A percentile compares a stretch with the other conserved stretches of the same genome.
Conservation (phyloP, 92 coral and sea anemone species). For the Pocillopora meandrina region DNA sequence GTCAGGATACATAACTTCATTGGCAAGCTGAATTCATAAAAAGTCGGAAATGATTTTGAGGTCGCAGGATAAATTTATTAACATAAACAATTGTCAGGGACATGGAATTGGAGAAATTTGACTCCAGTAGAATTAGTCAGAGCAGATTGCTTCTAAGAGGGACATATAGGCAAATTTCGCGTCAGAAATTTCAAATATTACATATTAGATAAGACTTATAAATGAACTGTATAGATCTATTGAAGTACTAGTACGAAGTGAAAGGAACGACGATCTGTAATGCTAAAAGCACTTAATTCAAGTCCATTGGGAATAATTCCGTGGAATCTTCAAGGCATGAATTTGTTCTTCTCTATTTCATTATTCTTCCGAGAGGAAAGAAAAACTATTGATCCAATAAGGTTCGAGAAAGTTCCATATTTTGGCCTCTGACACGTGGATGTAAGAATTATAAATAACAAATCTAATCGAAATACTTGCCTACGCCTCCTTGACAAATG, state of each 20-base stretch:
- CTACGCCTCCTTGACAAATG: conserved; percentile 29
- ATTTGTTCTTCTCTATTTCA: background rate
- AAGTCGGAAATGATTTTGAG: conserved; percentile 33
- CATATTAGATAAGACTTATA: background rate
- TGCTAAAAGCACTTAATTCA: background rate
- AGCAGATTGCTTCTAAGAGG: background rate
- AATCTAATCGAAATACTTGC: conserved; percentile 29
- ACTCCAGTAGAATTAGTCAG: background rate
- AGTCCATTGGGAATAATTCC: conserved; percentile 30
- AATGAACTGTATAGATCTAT: background rate
- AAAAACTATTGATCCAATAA: background rate
- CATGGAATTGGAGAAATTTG: conserved; percentile 20
- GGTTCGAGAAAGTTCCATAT: background rate
- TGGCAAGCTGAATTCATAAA: conserved; percentile 16
- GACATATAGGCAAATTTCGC: background rate
- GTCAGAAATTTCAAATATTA: background rate
- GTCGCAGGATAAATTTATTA: conserved; percentile 16
- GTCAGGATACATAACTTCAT: conserved; percentile 17
- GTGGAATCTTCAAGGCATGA: background rate
- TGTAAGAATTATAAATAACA: conserved; percentile 40
- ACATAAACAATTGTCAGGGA: background rate
- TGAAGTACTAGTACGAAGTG: conserved; percentile 7
- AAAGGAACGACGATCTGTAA: background rate
- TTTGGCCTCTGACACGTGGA: conserved; percentile 16
- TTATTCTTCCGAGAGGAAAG: background rate